Conservation (phyloP, 2,797 vertebrate genomes). For the Lepidocolaptes lacrymiger region DNA sequence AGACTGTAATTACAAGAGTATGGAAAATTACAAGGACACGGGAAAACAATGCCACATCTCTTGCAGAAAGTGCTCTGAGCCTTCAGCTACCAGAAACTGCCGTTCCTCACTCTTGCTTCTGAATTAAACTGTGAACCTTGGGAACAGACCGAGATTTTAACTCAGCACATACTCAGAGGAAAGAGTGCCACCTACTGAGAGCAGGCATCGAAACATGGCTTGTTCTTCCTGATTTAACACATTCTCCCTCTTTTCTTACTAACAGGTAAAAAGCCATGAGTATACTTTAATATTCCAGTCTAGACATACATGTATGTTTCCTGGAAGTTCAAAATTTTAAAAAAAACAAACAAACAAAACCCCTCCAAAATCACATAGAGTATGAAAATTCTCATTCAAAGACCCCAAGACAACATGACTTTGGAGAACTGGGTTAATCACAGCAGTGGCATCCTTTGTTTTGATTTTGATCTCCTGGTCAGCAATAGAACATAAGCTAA, state of each 20-base stretch:
- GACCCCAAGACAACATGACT: not conserved
- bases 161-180: constrained; percentile 56
- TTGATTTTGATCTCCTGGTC: not conserved
- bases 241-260: not conserved
- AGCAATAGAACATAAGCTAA: not conserved
- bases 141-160: constrained; percentile 13
- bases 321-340: not conserved
- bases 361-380: not conserved
- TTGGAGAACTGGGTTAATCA: not conserved
- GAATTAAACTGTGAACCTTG: constrained; percentile 17
- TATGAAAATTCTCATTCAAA: not conserved
- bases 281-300: not conserved
- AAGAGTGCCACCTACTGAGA: constrained; percentile 71
- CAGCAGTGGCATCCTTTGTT: not conserved
- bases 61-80: not conserved
- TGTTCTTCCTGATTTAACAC: not conserved
- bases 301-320: not conserved
- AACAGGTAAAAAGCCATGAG: not conserved
- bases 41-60: not conserved
- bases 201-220: constrained; percentile 26
- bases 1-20: not conserved
- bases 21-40: not conserved
- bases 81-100: not conserved
- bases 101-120: not conserved
- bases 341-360: not conserved